These are phyloP conservation scores for Resseliella maxima DNA, from an alignment of 2,888 invertebrate genomes.

Conservation along the genomic window DNA sequence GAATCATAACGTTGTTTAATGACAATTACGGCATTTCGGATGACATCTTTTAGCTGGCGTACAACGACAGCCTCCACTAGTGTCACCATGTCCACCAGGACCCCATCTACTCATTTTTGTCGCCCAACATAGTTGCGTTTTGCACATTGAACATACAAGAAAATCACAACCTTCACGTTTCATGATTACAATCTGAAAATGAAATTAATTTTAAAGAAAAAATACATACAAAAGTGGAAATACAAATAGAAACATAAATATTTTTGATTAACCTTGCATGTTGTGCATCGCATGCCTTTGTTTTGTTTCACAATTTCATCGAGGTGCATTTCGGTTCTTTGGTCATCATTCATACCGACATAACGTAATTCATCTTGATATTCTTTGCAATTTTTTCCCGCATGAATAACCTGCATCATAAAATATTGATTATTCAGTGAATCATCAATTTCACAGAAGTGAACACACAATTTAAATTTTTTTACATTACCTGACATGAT, in stretches of 20 bases:
- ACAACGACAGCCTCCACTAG: constrained; percentile 57
- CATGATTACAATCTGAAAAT: constrained; percentile 72
- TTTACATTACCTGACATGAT: constrained; percentile 83
- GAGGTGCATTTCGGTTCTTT: constrained; percentile 80
- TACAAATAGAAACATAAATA: background rate
- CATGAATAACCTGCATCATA: constrained; percentile 76
- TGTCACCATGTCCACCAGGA: constrained; percentile 57
- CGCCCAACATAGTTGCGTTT: constrained; percentile 94
- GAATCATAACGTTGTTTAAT: constrained; percentile 38
- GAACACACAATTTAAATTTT: no score
- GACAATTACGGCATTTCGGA: constrained; percentile 57
- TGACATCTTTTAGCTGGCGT: constrained; percentile 57
- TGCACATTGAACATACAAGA: constrained; percentile 89
- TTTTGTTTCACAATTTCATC: constrained; percentile 84
- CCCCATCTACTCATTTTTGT: constrained; percentile 71
- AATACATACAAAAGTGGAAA: background rate
- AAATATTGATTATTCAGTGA: constrained; percentile 41
- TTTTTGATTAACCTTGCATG: constrained; percentile 73
- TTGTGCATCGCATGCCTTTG: constrained; percentile 88
- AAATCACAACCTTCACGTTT: constrained; percentile 95
- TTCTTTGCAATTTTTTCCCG: constrained; percentile 82
- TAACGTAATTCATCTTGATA: constrained; percentile 77
- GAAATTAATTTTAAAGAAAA: background rate
- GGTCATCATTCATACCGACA: constrained; percentile 77
- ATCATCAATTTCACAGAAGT: no score